Conservation (phyloP, 2,888 invertebrate genomes). For the Acanthosoma haemorrhoidale region DNA sequence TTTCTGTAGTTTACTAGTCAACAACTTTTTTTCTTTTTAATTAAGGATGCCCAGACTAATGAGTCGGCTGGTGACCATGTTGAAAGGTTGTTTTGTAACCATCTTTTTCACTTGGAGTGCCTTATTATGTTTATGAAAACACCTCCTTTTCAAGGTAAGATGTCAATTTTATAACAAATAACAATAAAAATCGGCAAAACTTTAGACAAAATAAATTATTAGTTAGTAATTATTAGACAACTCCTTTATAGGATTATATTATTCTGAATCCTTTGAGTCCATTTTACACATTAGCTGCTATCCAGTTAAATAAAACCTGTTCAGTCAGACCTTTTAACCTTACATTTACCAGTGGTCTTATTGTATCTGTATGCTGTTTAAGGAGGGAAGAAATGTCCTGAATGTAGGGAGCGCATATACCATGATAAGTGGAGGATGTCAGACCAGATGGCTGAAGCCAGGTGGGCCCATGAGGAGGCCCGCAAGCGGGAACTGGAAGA, state of each 20-base stretch:
- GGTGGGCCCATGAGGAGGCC: conserved; percentile 74
- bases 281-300: not conserved
- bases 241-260: not conserved
- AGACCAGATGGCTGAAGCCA: conserved; percentile 63
- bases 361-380: conserved; percentile 38
- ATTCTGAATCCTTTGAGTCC: not conserved
- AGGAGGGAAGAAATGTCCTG: conserved; percentile 64
- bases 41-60: conserved; percentile 54
- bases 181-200: no score
- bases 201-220: no score
- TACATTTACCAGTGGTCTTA: no score
- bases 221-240: not conserved
- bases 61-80: conserved; percentile 56
- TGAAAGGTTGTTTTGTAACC: conserved; percentile 67
- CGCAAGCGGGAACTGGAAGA: conserved; percentile 66
- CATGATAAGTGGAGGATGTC: conserved; percentile 69
- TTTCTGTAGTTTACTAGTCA: no score
- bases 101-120: conserved; percentile 65
- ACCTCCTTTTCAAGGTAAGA: conserved; percentile 62
- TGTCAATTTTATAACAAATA: not conserved
- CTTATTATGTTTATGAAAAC: conserved; percentile 62
- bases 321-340: no score
- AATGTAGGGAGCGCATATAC: conserved; percentile 59
- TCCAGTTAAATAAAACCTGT: not conserved
- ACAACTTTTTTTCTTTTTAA: no score